Base-by-base conservation (phyloP, 2,113 vertebrate species). In the Mirza zaza region DNA sequence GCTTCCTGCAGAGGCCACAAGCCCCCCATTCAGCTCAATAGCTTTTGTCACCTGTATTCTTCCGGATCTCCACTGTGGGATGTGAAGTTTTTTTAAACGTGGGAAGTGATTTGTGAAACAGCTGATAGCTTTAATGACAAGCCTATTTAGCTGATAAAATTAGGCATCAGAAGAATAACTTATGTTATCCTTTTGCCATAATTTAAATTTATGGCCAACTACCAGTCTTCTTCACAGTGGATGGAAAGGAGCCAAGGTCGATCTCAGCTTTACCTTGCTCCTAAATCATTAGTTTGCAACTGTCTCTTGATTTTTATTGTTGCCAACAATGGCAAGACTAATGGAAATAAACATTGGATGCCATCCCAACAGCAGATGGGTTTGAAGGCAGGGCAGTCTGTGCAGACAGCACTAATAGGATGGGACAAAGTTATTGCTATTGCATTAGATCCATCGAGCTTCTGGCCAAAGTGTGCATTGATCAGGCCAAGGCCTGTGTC, bases 301-400 rank as follows among this genome's bases (percentile, higher is more conserved):
- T 97, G 90, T 97, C 96, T 98, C 81, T 91, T 94, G 95, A 83
- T 98, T 97, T 98, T 98, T 98, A 98, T 98, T 98, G 98, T 98
- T 98, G 97, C 97, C 97, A 98, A 98, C 98, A 98, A 96, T 93
- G 98, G 94, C 17, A 84, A 97, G 97, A 92, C 94, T 98, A 98
- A 98, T 98, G 98, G 98, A 98, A 98, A 93, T 98, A 98, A 98
- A 98, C 98, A 98, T 84, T 98, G 98, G 98, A 97, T 90, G 95
- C 88, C 81, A 27, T 98, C 98, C 98, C 95, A 96, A 67, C 39
- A 79, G 97, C 97, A 98, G 98, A 97, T 98, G 97, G 98, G 95
- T 95, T 96, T 96, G 73, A 96, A 95, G 97, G 98, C 97, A 96
- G 97, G 97, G 97, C 97, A 52, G 92, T 90, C 92, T 93, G 79